phyloP scores from a whole-genome alignment of 2,113 vertebrate genomes.

The Indicator indicator region DNA sequence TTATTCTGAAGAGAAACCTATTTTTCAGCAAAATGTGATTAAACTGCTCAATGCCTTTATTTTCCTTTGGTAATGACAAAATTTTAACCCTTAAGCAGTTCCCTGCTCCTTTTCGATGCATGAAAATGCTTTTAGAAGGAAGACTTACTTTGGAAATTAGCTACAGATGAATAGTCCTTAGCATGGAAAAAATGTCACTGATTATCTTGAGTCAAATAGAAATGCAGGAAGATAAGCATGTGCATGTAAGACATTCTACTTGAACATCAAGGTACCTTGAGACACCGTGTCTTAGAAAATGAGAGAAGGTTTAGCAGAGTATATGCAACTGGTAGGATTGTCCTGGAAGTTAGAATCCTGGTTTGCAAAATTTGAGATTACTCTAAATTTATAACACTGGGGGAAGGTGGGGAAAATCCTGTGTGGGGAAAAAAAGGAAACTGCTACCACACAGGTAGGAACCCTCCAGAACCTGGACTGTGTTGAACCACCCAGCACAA shows the following conservation, averaged over 20 bases:
- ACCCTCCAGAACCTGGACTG: background rate
- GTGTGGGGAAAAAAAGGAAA: background rate
- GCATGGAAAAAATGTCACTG: background rate
- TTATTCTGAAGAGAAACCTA: background rate
- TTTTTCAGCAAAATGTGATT: background rate
- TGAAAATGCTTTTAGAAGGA: background rate
- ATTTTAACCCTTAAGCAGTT: background rate
- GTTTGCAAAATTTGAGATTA: background rate
- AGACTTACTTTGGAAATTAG: background rate
- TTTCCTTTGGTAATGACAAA: background rate
- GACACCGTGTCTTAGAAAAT: background rate
- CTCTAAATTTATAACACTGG: background rate
- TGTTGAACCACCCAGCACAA: background rate
- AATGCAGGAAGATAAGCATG: background rate
- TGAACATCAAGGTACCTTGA: background rate
- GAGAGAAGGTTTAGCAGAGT: background rate
- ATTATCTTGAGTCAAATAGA: background rate
- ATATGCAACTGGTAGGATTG: background rate
- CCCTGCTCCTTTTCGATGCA: background rate
- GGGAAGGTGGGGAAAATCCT: background rate
- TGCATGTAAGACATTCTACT: background rate
- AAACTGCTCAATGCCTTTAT: background rate
- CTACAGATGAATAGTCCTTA: background rate
- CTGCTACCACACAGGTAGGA: background rate
- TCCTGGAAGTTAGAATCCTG: background rate